Base-by-base conservation (phyloP, 92 coral and sea anemone species). In the Virgularia gustaviana region DNA sequence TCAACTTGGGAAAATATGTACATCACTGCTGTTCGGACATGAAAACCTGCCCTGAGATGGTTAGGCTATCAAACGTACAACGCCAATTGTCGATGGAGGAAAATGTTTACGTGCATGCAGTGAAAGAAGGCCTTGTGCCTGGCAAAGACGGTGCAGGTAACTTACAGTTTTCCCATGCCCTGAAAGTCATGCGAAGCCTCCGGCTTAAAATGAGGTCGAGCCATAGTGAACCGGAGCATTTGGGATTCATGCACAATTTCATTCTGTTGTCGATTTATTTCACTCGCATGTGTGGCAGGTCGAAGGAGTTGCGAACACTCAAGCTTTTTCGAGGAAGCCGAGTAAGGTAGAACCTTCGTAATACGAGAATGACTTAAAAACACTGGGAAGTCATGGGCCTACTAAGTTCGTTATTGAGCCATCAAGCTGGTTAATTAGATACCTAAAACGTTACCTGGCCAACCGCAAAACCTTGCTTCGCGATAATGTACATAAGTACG, bases 11-110 rank as follows among this genome's bases (percentile, higher is more conserved):
- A 12, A 71, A 51, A 57, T 71, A 32, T 27, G 64, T 52, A 33
- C 63, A 52, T 51, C 77, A 64, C n/a, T 12, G 16, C 25, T 29
- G 27, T 51, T 63, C 60, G 19, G 31, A 71, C 52, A 18, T 51
- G 25, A 61, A 68, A 36, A 24, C 60, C 18, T 45, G 75, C 61
- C 38, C 22, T 10, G 59, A 54, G 9, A 29, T 71, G 49, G 65
- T 71, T 19, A 34, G 55, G 36, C 63, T 54, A 36, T 32, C 13
- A 15, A 71, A 71, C 45, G 45, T 71, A 53, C 77, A 71, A 36
- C 65, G 65, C 27, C 77, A 71, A 52, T 29, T 71, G 49, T 33
- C 49, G 25, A 43, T 28, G 20, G 63, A 44, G 18, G 55, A 71
- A 52, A 42, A 52, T 24, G 38, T 25, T 31, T 63, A 63, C 38